Conservation (phyloP, 2,888 invertebrate species). For the Petrolisthes manimaculis region DNA sequence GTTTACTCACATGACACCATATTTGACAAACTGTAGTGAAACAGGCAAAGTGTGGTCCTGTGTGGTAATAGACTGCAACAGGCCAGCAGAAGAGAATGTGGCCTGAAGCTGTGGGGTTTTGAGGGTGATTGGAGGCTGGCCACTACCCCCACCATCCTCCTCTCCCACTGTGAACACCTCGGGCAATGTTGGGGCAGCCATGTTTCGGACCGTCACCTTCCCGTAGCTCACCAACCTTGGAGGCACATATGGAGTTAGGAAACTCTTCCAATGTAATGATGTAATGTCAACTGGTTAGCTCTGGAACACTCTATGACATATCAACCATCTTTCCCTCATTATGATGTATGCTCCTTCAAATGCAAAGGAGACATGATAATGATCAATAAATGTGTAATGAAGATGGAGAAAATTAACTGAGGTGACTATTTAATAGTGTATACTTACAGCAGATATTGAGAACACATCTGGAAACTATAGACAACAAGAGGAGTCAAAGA, state of each 20-base stretch:
- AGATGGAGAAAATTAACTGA: no score
- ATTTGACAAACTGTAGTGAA: conserved; percentile 82
- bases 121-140: conserved; percentile 74
- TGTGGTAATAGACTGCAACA: conserved; percentile 79
- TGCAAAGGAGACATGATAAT: no score
- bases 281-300: no score
- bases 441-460: no score
- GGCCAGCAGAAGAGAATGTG: conserved; percentile 78
- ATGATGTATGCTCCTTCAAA: no score
- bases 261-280: no score
- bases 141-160: conserved; percentile 42
- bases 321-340: no score
- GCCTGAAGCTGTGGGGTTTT: conserved; percentile 74
- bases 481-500: no score
- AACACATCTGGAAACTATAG: no score
- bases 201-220: conserved; percentile 22
- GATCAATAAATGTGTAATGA: no score
- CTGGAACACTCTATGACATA: no score
- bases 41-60: conserved; percentile 67
- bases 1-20: conserved; percentile 70
- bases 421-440: no score
- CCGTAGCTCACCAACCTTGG: conserved; percentile 35
- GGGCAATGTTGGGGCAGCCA: conserved; percentile 16
- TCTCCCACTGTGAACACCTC: conserved; percentile 38
- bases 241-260: not conserved